Percentiles rank a stretch among this genome's conserved stretches.
phyloP scores from a whole-genome alignment of 2,113 vertebrate species.

The Varanus salvator region DNA sequence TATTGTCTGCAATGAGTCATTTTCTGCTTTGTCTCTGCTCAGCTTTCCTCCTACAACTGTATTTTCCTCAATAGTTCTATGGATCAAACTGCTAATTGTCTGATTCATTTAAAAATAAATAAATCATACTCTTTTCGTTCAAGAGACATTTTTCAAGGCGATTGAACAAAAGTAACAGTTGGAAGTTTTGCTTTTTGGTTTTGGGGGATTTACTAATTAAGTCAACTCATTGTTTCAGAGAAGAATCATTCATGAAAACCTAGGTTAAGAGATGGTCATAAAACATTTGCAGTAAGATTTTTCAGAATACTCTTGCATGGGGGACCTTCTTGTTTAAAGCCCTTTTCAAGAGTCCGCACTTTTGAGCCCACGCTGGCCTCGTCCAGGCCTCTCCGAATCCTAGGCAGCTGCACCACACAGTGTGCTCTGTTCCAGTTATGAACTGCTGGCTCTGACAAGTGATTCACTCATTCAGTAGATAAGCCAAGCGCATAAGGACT shows the following conservation, averaged over 20 bases:
- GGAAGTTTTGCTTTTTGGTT: not conserved
- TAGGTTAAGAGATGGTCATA: not conserved
- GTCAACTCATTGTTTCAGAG: not conserved
- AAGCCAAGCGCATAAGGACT: not conserved
- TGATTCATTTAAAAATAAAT: not conserved
- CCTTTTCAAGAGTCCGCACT: not conserved
- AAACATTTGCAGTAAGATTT: not conserved
- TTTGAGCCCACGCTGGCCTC: not conserved
- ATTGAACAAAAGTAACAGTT: not conserved
- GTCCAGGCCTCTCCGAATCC: too few species aligned
- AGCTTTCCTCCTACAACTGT: not conserved
- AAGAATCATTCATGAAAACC: not conserved
- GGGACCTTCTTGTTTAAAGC: not conserved
- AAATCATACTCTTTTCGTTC: not conserved
- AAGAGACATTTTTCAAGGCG: not conserved
- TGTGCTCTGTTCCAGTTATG: too few species aligned
- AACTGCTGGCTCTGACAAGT: too few species aligned
- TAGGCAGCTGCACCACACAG: too few species aligned
- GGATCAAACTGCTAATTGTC: not conserved
- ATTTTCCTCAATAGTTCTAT: not conserved
- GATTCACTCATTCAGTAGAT: not conserved
- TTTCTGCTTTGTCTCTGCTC: not conserved
- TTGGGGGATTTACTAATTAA: not conserved
- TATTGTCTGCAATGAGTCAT: conserved; percentile 12
- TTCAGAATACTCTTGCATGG: not conserved